Conservation (phyloP, 64 coral and sea anemone genomes). For the Dendrophyllia cribrosa region DNA sequence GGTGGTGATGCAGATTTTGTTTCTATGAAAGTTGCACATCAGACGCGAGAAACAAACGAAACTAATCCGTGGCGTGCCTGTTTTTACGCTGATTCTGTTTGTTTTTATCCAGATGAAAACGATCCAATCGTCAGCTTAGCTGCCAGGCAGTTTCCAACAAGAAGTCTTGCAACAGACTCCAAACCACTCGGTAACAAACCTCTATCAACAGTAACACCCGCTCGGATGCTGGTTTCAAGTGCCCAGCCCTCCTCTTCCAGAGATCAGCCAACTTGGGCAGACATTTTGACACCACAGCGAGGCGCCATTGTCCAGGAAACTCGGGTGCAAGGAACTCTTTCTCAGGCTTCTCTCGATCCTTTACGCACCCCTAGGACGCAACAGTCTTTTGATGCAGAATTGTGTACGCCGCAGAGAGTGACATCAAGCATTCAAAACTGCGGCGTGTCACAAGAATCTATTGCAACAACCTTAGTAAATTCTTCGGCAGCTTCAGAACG, state of each 20-base stretch:
- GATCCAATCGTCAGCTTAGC: slow-evolving; percentile 1
- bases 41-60: too few species aligned
- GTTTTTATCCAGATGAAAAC: not conserved
- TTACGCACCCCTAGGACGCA: not conserved
- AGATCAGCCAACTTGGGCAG: slow-evolving; percentile 39
- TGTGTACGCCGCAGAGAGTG: not conserved
- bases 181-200: not conserved
- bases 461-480: not conserved
- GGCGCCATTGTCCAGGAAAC: not conserved
- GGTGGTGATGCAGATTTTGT: too few species aligned
- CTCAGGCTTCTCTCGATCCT: not conserved
- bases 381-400: not conserved
- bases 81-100: not conserved
- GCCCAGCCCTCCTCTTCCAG: not conserved
- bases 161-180: not conserved
- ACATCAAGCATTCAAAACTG: not conserved
- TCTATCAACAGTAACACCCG: not conserved
- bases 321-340: not conserved
- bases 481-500: not conserved
- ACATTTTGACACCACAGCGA: slow-evolving; percentile 24
- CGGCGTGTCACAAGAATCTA: not conserved
- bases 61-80: too few species aligned
- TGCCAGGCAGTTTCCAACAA: not conserved
- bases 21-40: too few species aligned
- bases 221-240: not conserved